Conservation (phyloP, 2,797 vertebrate genomes). For the Pangasius larnaudii region DNA sequence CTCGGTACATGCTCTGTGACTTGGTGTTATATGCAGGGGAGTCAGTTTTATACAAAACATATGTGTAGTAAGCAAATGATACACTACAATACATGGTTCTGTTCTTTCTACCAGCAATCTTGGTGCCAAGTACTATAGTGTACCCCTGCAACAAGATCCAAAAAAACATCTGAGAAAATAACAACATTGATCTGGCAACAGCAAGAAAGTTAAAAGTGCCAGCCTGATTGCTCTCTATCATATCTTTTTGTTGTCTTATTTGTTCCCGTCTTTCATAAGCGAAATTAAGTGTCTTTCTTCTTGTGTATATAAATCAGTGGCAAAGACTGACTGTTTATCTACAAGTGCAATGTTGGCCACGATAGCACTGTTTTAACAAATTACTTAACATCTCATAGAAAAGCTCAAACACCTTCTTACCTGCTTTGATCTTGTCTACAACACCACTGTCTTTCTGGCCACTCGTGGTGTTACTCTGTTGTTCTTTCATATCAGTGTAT, state of each 20-base stretch:
- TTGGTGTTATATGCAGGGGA: conserved; percentile 48
- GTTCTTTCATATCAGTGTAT: conserved; percentile 17
- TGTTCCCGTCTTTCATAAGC: conserved; percentile 62
- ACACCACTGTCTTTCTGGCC: conserved; percentile 14
- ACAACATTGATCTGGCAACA: conserved; percentile 8
- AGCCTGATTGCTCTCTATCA: conserved; percentile 71
- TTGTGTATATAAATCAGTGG: conserved; percentile 40
- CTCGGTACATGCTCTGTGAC: conserved; percentile 38
- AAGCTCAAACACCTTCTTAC: not conserved
- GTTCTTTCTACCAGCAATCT: conserved; percentile 78
- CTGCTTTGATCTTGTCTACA: conserved; percentile 14
- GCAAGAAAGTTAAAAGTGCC: conserved; percentile 69
- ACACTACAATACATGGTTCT: conserved; percentile 63
- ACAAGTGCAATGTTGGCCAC: not conserved
- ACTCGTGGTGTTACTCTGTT: conserved; percentile 16
- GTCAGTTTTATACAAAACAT: conserved; percentile 45
- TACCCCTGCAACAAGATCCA: conserved; percentile 57
- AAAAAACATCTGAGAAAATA: conserved; percentile 49
- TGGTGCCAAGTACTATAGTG: conserved; percentile 76
- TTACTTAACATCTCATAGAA: not conserved
- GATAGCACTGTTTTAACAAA: conserved; percentile 21
- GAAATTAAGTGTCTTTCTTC: conserved; percentile 62
- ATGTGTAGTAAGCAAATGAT: conserved; percentile 59
- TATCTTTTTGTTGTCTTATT: conserved; percentile 57
- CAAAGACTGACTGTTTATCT: not conserved